Base-by-base conservation (phyloP, 1,140 invertebrate genomes). In the Trissolcus basalis region DNA sequence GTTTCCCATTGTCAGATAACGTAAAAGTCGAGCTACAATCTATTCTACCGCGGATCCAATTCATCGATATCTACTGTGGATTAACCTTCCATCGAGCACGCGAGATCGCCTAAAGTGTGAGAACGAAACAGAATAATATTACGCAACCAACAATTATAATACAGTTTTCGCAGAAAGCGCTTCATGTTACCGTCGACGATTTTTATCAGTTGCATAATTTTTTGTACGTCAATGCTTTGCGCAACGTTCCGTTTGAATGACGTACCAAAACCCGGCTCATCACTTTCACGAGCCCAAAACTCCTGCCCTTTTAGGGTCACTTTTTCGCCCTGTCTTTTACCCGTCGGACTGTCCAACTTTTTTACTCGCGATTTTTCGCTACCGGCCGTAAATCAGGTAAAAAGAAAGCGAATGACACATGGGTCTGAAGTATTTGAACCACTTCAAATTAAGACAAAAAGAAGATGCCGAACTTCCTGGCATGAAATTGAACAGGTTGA, bases 121-220 rank as follows among this genome's bases (percentile, higher is more conserved):
- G 65, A 69, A 69, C 56, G 60, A 69, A 60, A 13, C 56, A 8
- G 16, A 36, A 0, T 39, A 1, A 8, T 5, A 16, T 69, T 69
- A 60, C 35, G 43, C 32, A 69, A 69, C 6, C 33, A 35, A 49
- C 58, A 70, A 70, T 70, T 60, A 70, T 70, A 70, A 70, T 56
- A 36, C 35, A 50, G 43, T 61, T 61, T 70, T 55, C 15, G 39
- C 56, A 51, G 58, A 70, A 70, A 70, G 50, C 44, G 50, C 56
- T 48, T 35, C 56, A 16, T 63, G 58, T 36, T 61, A 55, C 50
- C 67, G 44, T 27, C 56, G 44, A 60, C 32, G 55, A 69, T 60
- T 32, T 49, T 69, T 60, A 59, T 59, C 55, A 41, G 13, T 72
- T 72, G 69, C 53, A 45, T 59, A 72, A 72, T 64, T 64, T 64